Evolutionary conservation across 1,140 invertebrate species (phyloP), one percentile per base, ranked within the genome.

Genomic region (Drosophila tsacasi): DNA sequence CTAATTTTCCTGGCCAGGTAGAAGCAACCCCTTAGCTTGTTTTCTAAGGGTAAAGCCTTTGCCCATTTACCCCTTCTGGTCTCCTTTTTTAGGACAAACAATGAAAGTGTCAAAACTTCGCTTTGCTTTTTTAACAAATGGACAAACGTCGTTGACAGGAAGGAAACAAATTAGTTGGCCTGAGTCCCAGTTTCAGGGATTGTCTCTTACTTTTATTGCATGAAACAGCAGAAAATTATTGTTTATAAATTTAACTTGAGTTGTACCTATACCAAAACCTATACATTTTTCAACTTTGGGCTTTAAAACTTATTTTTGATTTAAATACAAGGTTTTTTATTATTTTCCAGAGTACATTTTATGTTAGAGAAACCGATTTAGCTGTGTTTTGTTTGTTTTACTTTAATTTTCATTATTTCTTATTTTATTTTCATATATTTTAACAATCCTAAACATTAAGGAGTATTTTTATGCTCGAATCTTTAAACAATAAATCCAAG

Each of bases 111-210:
- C 71, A 79, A 76, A 90, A 76, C 63, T 69, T 68, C 50, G 39
- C 32, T 63, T 58, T 90, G 72, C 83, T 90, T 72, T 82, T 80
- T 30, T 80, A 84, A 81, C 77, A 84, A 91, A 87, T 91, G 86
- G 79, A 69, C 40, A 25, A 25, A 10, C 9, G 40, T 19, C 40
- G 49, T 10, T 19, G 25, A 47, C 81, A 47, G 69, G 44, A 47
- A 58, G 73, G 73, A 84, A 80, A 80, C 64, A 86, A 86, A 67
- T 83, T 73, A 78, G 79, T 87, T 86, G 60, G 23, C 40, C 37
- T 23, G 9, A 5, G 15, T 6, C 9, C 8, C 32, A 42, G 12
- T 47, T 61, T 50, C 17, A 23, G 19, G 23, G 50, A 3, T 21
- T 57, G 30, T 15, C 46, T 17, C 8, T 2, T 21, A n/a, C 54